Evolutionary conservation across 2,797 vertebrate species (phyloP).

Genomic region (Malacoctenus gilli): DNA sequence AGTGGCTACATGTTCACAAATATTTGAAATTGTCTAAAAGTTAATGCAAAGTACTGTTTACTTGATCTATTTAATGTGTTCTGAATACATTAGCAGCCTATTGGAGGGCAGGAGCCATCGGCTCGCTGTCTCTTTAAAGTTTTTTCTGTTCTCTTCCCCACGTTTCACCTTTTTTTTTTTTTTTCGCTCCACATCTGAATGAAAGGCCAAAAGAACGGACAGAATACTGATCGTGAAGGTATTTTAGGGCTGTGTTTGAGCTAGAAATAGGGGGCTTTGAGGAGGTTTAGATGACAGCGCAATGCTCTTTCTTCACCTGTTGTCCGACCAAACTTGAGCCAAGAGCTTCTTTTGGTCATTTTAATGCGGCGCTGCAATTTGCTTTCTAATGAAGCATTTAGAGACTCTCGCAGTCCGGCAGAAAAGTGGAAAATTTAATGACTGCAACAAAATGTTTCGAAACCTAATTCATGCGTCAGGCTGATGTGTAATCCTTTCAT

Average conservation of each 20-base stretch:
- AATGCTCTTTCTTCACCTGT: not conserved
- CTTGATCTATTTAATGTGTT: not conserved
- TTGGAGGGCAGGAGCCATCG: not conserved
- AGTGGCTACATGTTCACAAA: slow-evolving; percentile 1
- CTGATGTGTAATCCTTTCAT: slow-evolving; percentile 7
- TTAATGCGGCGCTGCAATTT: not conserved
- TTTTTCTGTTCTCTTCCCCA: not conserved
- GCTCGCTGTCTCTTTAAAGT: not conserved
- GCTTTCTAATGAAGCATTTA: too few species aligned
- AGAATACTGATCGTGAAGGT: not conserved
- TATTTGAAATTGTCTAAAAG: not conserved
- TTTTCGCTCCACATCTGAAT: not conserved
- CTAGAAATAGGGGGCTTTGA: not conserved
- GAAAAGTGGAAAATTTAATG: too few species aligned
- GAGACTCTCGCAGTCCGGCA: not conserved
- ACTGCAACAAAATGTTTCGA: slow-evolving; percentile 2
- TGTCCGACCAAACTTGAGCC: not conserved
- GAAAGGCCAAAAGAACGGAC: not conserved
- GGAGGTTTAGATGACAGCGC: not conserved
- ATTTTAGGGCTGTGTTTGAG: not conserved
- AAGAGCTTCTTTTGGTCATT: not conserved
- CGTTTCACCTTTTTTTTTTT: too few species aligned
- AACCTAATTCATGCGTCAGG: slow-evolving; percentile 1
- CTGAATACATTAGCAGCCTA: not conserved
- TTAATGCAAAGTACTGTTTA: slow-evolving; percentile 3